phyloP scores from a whole-genome alignment of 1,140 invertebrate genomes.

The Drosophila biarmipes region DNA sequence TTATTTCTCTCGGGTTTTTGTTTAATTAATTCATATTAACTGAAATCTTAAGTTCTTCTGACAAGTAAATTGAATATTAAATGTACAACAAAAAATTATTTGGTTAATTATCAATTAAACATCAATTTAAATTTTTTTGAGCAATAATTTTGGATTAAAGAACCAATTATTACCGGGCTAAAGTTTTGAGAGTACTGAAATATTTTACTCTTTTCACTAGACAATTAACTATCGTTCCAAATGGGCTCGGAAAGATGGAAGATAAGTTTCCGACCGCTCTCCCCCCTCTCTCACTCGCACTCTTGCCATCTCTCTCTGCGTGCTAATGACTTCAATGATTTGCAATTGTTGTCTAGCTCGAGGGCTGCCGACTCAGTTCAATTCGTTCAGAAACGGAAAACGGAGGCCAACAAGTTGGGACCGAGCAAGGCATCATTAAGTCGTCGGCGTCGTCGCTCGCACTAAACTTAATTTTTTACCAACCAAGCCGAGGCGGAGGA shows the following conservation, averaged over 20 bases:
- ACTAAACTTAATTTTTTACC: constrained; percentile 22
- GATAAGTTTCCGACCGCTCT: constrained; percentile 3
- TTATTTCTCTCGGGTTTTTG: no score
- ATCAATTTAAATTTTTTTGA: neutral
- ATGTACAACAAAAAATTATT: no score
- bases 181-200: neutral
- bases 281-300: neutral
- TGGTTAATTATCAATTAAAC: neutral
- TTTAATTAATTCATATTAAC: no score
- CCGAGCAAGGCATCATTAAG: constrained; percentile 59
- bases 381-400: constrained; percentile 17
- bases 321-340: constrained; percentile 50
- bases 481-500: neutral
- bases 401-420: constrained; percentile 10
- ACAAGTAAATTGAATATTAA: no score
- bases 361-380: constrained; percentile 15
- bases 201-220: neutral
- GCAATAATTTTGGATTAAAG: neutral
- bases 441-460: constrained; percentile 13
- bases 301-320: constrained; percentile 1
- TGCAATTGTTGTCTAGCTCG: constrained; percentile 32
- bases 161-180: no score
- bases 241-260: constrained; percentile 18
- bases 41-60: no score
- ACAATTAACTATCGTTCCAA: constrained; percentile 11